Percentiles rank a stretch among this genome's conserved stretches.
These are phyloP conservation scores for Hirudinaria manillensis DNA, from an alignment of 2,888 invertebrate genomes.

Conservation along the genomic window DNA sequence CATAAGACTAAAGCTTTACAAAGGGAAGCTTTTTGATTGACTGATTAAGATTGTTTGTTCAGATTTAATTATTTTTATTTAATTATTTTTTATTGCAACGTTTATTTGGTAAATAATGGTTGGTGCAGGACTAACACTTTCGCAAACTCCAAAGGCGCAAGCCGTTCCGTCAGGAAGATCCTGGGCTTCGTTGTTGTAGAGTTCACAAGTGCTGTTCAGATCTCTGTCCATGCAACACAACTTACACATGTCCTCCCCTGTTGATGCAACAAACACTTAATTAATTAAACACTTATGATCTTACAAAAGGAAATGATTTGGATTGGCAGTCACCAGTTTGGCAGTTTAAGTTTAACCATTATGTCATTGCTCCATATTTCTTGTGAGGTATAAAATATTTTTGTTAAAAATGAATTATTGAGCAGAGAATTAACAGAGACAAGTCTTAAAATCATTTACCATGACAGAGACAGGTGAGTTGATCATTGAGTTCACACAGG, in stretches of 20 bases:
- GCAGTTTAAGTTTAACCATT: no score
- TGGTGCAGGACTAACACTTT: background rate
- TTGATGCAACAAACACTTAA: background rate
- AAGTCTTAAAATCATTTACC: background rate
- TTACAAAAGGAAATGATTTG: no score
- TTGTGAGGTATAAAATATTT: no score
- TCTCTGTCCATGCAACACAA: constrained; percentile 1
- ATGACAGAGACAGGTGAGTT: constrained; percentile 4
- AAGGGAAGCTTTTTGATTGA: no score
- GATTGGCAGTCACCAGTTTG: no score
- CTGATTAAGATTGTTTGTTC: no score
- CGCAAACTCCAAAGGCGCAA: background rate
- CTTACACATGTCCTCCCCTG: constrained; percentile 12
- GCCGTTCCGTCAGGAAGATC: background rate
- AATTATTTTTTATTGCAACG: no score
- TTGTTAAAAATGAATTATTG: background rate
- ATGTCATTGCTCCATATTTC: no score
- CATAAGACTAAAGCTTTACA: no score
- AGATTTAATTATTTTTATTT: no score
- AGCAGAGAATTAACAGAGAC: background rate
- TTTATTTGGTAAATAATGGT: no score
- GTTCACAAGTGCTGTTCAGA: background rate
- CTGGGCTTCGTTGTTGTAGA: background rate
- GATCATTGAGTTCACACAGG: background rate
- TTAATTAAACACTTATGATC: background rate